Percentiles rank a stretch among this genome's conserved stretches.
phyloP scores from a whole-genome alignment of 2,888 invertebrate genomes.

The Pilophorus perplexus region DNA sequence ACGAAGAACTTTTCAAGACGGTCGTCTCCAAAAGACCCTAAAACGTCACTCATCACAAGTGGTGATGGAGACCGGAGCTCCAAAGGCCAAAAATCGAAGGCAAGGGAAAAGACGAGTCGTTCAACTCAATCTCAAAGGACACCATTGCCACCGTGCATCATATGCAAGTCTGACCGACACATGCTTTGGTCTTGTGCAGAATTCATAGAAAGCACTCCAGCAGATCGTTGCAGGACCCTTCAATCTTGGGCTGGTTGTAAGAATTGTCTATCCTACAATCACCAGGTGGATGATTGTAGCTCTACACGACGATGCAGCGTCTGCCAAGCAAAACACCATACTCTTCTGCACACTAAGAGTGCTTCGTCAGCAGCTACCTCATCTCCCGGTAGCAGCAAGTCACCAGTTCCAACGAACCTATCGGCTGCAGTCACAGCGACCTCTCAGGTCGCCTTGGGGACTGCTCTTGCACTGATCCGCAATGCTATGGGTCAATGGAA shows the following conservation, averaged over 20 bases:
- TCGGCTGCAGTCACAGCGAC: background rate
- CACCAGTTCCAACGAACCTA: background rate
- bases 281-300: background rate
- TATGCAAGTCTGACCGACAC: too few species aligned
- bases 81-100: too few species aligned
- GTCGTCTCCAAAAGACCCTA: background rate
- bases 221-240: too few species aligned
- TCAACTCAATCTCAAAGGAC: too few species aligned
- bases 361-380: too few species aligned
- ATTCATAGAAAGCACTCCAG: too few species aligned
- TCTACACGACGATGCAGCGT: slow-evolving; percentile 7
- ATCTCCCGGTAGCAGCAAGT: background rate
- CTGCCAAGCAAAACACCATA: slow-evolving; percentile 5
- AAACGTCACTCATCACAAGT: background rate
- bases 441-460: background rate
- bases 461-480: too few species aligned
- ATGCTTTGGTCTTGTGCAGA: too few species aligned
- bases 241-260: slow-evolving; percentile 9
- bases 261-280: background rate
- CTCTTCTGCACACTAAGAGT: background rate
- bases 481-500: slow-evolving; percentile 12
- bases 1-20: background rate
- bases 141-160: too few species aligned
- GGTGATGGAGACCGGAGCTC: too few species aligned
- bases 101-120: too few species aligned